These are phyloP conservation scores for Pterocles gutturalis DNA, from an alignment of 2,113 vertebrate species.

Conservation along the genomic window DNA sequence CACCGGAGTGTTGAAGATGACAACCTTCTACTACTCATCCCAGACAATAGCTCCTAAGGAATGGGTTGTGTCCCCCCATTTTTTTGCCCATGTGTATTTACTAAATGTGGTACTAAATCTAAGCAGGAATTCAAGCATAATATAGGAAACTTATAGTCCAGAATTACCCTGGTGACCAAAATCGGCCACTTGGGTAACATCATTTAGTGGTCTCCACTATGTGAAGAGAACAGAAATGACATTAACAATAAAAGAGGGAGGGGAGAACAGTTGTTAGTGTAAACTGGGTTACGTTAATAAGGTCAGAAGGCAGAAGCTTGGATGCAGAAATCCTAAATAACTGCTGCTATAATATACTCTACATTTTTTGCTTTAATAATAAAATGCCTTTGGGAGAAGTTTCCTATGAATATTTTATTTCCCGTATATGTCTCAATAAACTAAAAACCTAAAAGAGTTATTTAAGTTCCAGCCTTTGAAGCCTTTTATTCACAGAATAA, in stretches of 20 bases:
- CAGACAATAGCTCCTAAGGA: conserved; percentile 74
- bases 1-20: conserved; percentile 78
- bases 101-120: conserved; percentile 49
- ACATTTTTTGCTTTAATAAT: conserved; percentile 57
- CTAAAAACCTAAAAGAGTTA: conserved; percentile 38
- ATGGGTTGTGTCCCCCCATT: background rate
- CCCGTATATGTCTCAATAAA: conserved; percentile 48
- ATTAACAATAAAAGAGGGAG: conserved; percentile 62
- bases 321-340: conserved; percentile 29
- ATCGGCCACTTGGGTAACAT: conserved; percentile 56
- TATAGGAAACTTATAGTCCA: conserved; percentile 34
- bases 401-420: conserved; percentile 66
- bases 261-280: conserved; percentile 45
- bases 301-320: conserved; percentile 43
- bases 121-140: conserved; percentile 43
- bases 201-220: conserved; percentile 28
- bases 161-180: conserved; percentile 64
- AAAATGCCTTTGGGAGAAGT: conserved; percentile 54
- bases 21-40: conserved; percentile 72
- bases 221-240: conserved; percentile 26
- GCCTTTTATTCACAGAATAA: conserved; percentile 20
- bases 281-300: conserved; percentile 67
- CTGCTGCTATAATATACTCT: conserved; percentile 23
- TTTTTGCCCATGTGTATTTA: background rate
- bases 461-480: conserved; percentile 39